Percentiles rank a stretch among this genome's conserved stretches.
Conservation (phyloP, 2,113 vertebrate genomes). For the Lepus europaeus region DNA sequence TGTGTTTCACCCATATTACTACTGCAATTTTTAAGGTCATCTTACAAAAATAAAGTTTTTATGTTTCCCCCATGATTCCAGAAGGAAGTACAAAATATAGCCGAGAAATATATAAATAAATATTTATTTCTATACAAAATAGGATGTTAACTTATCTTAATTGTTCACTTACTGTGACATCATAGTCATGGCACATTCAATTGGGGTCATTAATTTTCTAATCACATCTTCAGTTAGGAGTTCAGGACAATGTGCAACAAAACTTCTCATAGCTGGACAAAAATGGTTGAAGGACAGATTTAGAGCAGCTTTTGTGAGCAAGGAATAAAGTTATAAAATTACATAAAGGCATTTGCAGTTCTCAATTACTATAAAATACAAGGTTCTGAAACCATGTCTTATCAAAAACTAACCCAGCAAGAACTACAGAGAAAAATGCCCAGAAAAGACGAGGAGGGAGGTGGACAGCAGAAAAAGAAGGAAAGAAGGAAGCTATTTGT, state of each 20-base stretch:
- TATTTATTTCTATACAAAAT: slow-evolving; percentile 26
- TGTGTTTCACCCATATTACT: background rate
- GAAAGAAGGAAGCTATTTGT: background rate
- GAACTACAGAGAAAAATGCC: slow-evolving; percentile 22
- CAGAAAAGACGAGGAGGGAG: background rate
- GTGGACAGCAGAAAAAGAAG: background rate
- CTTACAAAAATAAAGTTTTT: slow-evolving; percentile 60
- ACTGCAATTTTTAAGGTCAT: slow-evolving; percentile 22
- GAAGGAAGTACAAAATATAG: slow-evolving; percentile 39
- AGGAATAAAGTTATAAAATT: slow-evolving; percentile 40
- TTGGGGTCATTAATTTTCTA: slow-evolving; percentile 97
- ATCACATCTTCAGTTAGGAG: slow-evolving; percentile 98
- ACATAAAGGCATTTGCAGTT: background rate
- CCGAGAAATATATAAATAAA: background rate
- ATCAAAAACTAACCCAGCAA: slow-evolving; percentile 27
- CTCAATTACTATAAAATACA: slow-evolving; percentile 44
- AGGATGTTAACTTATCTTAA: slow-evolving; percentile 14
- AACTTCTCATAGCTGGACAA: slow-evolving; percentile 97
- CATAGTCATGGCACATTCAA: slow-evolving; percentile 99
- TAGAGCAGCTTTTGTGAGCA: background rate
- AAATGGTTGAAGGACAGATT: slow-evolving; percentile 44
- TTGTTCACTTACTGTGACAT: slow-evolving; percentile 97
- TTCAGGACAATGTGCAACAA: slow-evolving; percentile 98
- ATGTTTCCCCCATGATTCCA: slow-evolving; percentile 10
- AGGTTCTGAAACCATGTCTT: slow-evolving; percentile 37